Evolutionary conservation across 2,888 invertebrate genomes (phyloP), one percentile per base, ranked within the genome.

Genomic region (Neocrepidodera transversa): DNA sequence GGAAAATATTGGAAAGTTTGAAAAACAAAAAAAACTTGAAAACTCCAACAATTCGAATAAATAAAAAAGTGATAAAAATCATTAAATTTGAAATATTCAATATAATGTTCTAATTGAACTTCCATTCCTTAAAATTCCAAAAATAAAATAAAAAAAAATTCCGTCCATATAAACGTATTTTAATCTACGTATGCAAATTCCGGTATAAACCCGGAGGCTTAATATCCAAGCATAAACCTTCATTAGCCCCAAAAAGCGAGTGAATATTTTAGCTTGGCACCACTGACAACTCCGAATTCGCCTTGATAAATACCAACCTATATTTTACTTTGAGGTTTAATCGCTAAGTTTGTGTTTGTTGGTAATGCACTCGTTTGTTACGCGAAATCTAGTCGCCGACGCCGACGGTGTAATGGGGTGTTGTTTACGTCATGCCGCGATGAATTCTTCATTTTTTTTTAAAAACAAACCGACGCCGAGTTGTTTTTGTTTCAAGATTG

Each of bases 281-380:
- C 40, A 38, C 51, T 43, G 42, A 43, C 53, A 56, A 49, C 55
- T 47, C 35, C 38, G 53, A 43, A 59, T 59, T 59, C 45, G 23
- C 38, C 18, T 42, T 59, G 59, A 59, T 62, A 59, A 59, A 62
- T 62, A 59, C 49, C 40, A 28, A 49, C 50, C 51, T 23, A 59
- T 62, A 58, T 59, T 53, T 62, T 49, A 59, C 53, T 47, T 57
- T 38, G 36, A 26, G 42, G 42, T 35, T 52, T 60, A 57, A 60
- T 56, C 56, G 49, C 40, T 30, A 48, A 42, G 51, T 52, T 52
- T 30, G 26, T 23, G 47, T 56, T 60, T 56, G 56, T 51, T 53
- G 47, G 30, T 48, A 48, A 49, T 49, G 50, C 45, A 49, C 42
- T 60, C 49, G 52, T 60, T 60, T 56, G 52, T 56, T 57, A 42